Evolutionary conservation across 2,113 vertebrate species (phyloP), one percentile per base, ranked within the genome.

Genomic region (Elephantulus edwardii): DNA sequence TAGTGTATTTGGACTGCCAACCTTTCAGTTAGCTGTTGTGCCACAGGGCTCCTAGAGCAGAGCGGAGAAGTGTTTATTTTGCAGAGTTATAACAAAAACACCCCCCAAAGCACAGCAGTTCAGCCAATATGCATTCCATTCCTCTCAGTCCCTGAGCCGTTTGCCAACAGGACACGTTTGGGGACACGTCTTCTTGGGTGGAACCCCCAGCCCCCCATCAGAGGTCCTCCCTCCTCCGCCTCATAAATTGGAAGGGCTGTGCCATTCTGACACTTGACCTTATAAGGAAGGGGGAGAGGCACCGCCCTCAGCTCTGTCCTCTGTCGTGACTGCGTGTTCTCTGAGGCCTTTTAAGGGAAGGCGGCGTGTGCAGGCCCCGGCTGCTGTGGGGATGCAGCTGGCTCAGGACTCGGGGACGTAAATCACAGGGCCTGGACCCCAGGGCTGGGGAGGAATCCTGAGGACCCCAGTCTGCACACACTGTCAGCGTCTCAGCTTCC

Each of bases 341-440:
- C 91, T 93, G 85, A 95, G 95, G 72, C 98, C 98, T 97, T 98
- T 97, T 98, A 98, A 97, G 97, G 98, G 90, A 97, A 96, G 19
- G 14, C 3, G 26, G 91, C 95, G 52, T 14, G 74, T 94, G 58
- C 58, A 75, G 88, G 92, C 84, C 14, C 1, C 76, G 79, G 83
- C 76, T 96, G 84, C 96, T 95, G 92, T 80, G 75, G 50, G 64
- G 58, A 94, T 81, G 92, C 96, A 89, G 94, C 30, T 88, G 54
- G 52, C 83, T 86, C 76, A 85, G 68, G 95, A 72, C 40, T 91
- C 22, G 38, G 72, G 81, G 90, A 58, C 82, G 91, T 92, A 87
- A 94, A 91, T 95, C 91, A 89, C 33, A 72, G 17, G 8, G 78
- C 6, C 9, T 64, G 33, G 20, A 56, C 50, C 30, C 30, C 5